Evolutionary conservation across 2,888 invertebrate species (phyloP).

Genomic region (Xanthia togata): DNA sequence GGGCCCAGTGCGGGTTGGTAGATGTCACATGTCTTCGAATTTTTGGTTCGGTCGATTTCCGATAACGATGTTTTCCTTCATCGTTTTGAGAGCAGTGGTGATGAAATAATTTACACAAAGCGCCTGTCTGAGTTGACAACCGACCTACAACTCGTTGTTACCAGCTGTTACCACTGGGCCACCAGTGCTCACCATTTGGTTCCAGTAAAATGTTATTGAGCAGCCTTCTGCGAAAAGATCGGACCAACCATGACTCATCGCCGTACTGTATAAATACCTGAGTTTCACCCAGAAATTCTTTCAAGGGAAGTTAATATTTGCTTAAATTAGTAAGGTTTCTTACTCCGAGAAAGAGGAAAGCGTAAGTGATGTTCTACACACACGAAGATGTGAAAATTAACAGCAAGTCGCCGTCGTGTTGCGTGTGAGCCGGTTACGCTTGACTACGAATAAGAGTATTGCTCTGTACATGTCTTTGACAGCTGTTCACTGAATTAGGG

Average conservation of each 20-base stretch:
- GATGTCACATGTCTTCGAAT: no score
- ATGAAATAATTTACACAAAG: no score
- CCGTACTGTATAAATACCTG: neutral
- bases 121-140: no score
- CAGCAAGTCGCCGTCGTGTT: neutral
- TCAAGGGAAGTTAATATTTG: slow-evolving; percentile 11
- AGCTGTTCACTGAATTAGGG: neutral
- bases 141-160: no score
- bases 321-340: slow-evolving; percentile 1
- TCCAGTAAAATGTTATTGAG: no score
- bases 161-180: no score
- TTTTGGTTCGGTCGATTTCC: no score
- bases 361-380: slow-evolving; percentile 26
- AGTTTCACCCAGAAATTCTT: slow-evolving; percentile 2
- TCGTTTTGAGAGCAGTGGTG: no score
- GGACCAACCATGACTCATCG: neutral
- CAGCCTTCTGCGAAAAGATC: neutral
- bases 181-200: no score
- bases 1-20: no score
- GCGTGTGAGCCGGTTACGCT: slow-evolving; percentile 41
- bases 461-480: slow-evolving; percentile 15
- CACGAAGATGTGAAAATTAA: neutral
- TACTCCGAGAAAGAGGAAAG: slow-evolving; percentile 31
- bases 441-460: slow-evolving; percentile 23
- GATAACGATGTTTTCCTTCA: no score